These are phyloP conservation scores for Emys orbicularis DNA, from an alignment of 2,797 vertebrate genomes.

Conservation along the genomic window DNA sequence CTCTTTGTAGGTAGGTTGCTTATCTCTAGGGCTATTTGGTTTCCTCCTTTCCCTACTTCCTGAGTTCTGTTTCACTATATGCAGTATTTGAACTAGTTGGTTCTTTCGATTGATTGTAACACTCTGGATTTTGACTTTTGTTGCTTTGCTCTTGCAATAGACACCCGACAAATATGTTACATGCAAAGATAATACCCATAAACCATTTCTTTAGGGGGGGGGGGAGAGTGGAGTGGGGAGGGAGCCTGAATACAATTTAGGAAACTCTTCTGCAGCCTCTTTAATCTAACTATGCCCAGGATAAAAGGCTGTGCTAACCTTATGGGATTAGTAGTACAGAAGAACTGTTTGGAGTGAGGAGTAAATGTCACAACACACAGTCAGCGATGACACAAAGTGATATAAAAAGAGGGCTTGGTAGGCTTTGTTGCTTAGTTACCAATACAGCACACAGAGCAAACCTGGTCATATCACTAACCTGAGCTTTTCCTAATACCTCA, in stretches of 20 bases:
- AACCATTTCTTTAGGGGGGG: not conserved
- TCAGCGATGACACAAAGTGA: constrained; percentile 1
- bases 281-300: not conserved
- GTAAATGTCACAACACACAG: constrained; percentile 37
- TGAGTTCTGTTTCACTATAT: not conserved
- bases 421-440: constrained; percentile 36
- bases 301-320: constrained; percentile 42
- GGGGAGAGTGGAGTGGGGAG: not conserved
- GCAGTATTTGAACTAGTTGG: not conserved
- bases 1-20: not conserved
- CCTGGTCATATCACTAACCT: constrained; percentile 54
- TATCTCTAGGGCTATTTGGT: constrained; percentile 15
- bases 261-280: constrained; percentile 15
- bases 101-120: constrained; percentile 1
- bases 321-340: constrained; percentile 51
- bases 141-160: not conserved
- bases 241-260: constrained; percentile 3
- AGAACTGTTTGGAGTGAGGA: constrained; percentile 31
- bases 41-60: not conserved
- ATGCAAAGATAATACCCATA: constrained; percentile 23
- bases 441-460: constrained; percentile 31
- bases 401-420: not conserved
- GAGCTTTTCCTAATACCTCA: constrained; percentile 61
- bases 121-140: not conserved
- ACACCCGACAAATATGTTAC: not conserved